Evolutionary conservation across 2,797 vertebrate species (phyloP).

Genomic region (Rachycentron canadum): DNA sequence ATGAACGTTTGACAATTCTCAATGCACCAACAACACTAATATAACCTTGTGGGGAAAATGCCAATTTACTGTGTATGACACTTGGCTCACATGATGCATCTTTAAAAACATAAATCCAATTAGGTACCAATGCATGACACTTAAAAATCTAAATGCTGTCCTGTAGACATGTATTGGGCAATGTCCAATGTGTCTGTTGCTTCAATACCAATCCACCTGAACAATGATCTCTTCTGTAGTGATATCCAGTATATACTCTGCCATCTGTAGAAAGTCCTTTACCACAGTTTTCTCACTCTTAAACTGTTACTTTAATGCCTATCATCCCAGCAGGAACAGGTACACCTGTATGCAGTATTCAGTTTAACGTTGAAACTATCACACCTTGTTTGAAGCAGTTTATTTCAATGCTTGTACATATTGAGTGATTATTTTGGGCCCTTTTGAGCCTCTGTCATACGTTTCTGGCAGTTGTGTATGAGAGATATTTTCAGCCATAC

Average conservation of each 20-base stretch:
- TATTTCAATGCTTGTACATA: conserved; percentile 71
- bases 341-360: conserved; percentile 61
- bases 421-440: conserved; percentile 67
- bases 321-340: conserved; percentile 52
- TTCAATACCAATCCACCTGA: conserved; percentile 55
- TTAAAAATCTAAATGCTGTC: conserved; percentile 40
- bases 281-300: conserved; percentile 48
- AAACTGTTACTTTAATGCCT: conserved; percentile 37
- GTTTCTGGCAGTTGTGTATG: conserved; percentile 51
- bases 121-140: conserved; percentile 62
- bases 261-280: conserved; percentile 45
- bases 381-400: conserved; percentile 51
- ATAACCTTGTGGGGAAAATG: conserved; percentile 42
- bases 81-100: conserved; percentile 44
- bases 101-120: conserved; percentile 33
- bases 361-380: conserved; percentile 52
- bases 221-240: conserved; percentile 38
- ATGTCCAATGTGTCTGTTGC: conserved; percentile 51
- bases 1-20: conserved; percentile 51
- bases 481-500: conserved; percentile 60
- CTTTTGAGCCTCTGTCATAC: conserved; percentile 62
- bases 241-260: conserved; percentile 50
- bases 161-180: conserved; percentile 24
- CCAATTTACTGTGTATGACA: conserved; percentile 35
- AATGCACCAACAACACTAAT: conserved; percentile 63